These are phyloP conservation scores for Cryptocephalus moraei DNA, from an alignment of 2,888 invertebrate species.

Conservation along the genomic window DNA sequence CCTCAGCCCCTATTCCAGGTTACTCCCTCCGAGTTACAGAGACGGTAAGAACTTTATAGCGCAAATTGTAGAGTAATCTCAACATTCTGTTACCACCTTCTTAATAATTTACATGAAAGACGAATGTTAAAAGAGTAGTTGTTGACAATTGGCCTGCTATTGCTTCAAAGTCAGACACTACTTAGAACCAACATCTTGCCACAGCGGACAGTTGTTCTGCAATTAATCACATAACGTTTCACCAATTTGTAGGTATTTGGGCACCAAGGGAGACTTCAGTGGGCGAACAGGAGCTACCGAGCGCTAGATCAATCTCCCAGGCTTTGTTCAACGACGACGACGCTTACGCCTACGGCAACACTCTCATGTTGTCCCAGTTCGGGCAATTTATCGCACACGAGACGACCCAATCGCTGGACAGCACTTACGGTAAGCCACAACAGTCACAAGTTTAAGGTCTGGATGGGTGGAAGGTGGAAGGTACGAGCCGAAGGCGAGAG, in stretches of 20 bases:
- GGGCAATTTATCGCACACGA: constrained; percentile 74
- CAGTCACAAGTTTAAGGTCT: no score
- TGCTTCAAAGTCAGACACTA: no score
- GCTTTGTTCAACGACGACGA: constrained; percentile 49
- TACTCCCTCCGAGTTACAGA: constrained; percentile 56
- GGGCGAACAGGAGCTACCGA: constrained; percentile 48
- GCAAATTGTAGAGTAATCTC: no score
- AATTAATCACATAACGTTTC: no score
- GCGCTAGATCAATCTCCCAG: constrained; percentile 57
- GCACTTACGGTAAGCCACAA: constrained; percentile 55
- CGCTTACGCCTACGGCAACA: constrained; percentile 50
- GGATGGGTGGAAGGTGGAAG: no score
- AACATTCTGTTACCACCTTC: no score
- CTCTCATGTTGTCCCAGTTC: constrained; percentile 67
- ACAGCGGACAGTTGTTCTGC: no score
- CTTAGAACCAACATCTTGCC: no score
- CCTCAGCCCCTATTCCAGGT: constrained; percentile 52
- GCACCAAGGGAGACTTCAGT: constrained; percentile 42
- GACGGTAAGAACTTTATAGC: constrained; percentile 41
- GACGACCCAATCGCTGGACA: constrained; percentile 58
- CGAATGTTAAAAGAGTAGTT: no score
- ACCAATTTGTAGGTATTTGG: constrained; percentile 46
- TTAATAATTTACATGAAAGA: no score
- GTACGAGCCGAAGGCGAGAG: no score
- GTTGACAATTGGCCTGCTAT: no score